Conservation (phyloP, 2,113 vertebrate species). For the Callospermophilus lateralis region DNA sequence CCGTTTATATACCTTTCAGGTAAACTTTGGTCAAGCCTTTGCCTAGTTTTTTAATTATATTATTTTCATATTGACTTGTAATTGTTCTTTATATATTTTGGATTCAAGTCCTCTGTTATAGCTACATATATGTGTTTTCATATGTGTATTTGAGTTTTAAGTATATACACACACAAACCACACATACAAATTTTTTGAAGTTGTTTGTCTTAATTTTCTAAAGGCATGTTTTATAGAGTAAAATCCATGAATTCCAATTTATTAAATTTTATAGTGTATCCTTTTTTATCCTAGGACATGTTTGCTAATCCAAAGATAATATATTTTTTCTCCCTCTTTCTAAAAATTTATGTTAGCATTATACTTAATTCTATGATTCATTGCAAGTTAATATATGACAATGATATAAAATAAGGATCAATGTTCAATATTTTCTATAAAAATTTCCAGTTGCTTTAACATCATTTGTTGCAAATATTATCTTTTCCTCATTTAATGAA, state of each 20-base stretch:
- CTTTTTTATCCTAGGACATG: not conserved
- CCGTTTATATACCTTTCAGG: not conserved
- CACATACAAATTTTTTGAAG: not conserved
- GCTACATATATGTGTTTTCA: not conserved
- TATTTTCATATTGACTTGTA: not conserved
- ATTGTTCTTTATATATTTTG: not conserved
- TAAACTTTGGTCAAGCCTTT: not conserved
- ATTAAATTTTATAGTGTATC: not conserved
- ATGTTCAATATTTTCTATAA: not conserved
- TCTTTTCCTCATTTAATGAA: too few relatives aligned
- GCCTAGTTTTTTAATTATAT: not conserved
- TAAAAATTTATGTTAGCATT: not conserved
- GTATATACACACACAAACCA: not conserved
- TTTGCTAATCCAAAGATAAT: not conserved
- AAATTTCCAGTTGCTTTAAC: not conserved
- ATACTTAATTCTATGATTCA: not conserved
- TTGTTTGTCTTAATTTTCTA: not conserved
- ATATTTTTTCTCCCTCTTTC: not conserved
- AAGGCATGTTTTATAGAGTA: too few relatives aligned
- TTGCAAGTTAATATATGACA: slow-evolving; percentile 32
- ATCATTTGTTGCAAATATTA: too few relatives aligned
- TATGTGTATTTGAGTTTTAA: not conserved
- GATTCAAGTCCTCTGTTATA: not conserved
- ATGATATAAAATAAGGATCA: not conserved
- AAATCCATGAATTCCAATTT: too few relatives aligned